These are phyloP conservation scores for Gymnoscopelus microlampas DNA, from an alignment of 2,797 vertebrate genomes.

Conservation along the genomic window DNA sequence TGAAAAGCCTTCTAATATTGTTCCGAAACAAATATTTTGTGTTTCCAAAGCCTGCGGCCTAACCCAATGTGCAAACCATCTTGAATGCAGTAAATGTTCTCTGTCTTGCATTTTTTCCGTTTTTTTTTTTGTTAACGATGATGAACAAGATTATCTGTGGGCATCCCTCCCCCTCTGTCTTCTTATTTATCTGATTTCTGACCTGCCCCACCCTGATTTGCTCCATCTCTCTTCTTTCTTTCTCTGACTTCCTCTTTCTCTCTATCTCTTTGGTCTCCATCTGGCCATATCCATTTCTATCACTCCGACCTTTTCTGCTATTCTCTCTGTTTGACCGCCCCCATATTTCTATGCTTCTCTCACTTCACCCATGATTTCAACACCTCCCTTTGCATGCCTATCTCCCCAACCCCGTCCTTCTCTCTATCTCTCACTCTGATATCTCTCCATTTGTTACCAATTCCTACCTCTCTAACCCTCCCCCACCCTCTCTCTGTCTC, in stretches of 20 bases:
- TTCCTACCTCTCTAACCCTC: not conserved
- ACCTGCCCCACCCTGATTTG: too few relatives aligned
- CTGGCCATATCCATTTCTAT: too few relatives aligned
- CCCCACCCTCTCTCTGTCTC: not conserved
- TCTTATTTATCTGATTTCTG: too few relatives aligned
- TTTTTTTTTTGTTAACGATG: not conserved
- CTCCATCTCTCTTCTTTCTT: too few relatives aligned
- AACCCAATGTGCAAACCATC: not conserved
- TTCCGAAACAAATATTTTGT: conserved; percentile 1
- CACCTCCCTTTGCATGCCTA: too few relatives aligned
- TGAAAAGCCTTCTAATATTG: conserved; percentile 1
- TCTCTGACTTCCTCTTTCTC: conserved; percentile 1
- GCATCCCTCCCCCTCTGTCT: not conserved
- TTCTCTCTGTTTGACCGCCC: too few relatives aligned
- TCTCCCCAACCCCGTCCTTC: not conserved
- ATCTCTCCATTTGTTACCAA: too few relatives aligned
- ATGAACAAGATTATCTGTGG: conserved; percentile 16
- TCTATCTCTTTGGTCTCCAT: not conserved
- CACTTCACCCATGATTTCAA: too few relatives aligned
- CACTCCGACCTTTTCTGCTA: too few relatives aligned
- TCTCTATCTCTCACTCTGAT: not conserved
- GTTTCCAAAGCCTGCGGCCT: conserved; percentile 5
- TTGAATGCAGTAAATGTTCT: conserved; percentile 6
- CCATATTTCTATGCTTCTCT: too few relatives aligned
- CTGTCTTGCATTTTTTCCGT: conserved; percentile 1